Evolutionary conservation across 2,113 vertebrate genomes (phyloP), one percentile per base, ranked within the genome.

Genomic region (Solea solea): DNA sequence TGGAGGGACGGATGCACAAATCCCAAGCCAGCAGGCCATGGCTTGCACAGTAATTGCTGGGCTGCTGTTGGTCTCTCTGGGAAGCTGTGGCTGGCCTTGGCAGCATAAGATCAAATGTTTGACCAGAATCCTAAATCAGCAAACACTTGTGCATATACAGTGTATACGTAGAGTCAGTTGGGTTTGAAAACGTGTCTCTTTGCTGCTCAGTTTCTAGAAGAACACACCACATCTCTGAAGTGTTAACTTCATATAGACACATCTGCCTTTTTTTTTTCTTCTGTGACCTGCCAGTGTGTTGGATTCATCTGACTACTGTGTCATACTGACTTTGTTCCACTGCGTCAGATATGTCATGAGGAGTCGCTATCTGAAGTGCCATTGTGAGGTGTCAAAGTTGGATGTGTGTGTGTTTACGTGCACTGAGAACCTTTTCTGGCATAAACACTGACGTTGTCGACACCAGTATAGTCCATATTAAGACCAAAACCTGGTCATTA

Each of bases 311-410:
- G 72, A 83, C 82, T 58, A 56, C 52, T 48, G 16, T 71, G 78
- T 86, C 86, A 50, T 13, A 55, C 71, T 54, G 61, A 41, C 69
- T 88, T 83, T 65, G 80, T 86, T 86, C 70, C 84, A 48, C 62
- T 8, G 48, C 73, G 68, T 81, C 74, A 72, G 39, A 51, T 55
- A 48, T 51, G 42, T 42, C 77, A 83, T 40, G 39, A 63, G 60
- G 67, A 80, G 68, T 61, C 48, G 49, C 7, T 14, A 34, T 59
- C 45, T 70, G 9, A 79, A 72, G 55, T 81, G 56, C 78, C 67
- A 61, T 73, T 55, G 62, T 6, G 46, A 76, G 27, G 66, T 45
- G 9, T 74, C 54, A 58, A 45, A 34, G 34, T 34, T 34, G 34
- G 28, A 34, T 34, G 5, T 34, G 34, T 34, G 34, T 34, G 21